phyloP scores from a whole-genome alignment of 2,888 invertebrate species.

The Trissoscelio sp. region DNA sequence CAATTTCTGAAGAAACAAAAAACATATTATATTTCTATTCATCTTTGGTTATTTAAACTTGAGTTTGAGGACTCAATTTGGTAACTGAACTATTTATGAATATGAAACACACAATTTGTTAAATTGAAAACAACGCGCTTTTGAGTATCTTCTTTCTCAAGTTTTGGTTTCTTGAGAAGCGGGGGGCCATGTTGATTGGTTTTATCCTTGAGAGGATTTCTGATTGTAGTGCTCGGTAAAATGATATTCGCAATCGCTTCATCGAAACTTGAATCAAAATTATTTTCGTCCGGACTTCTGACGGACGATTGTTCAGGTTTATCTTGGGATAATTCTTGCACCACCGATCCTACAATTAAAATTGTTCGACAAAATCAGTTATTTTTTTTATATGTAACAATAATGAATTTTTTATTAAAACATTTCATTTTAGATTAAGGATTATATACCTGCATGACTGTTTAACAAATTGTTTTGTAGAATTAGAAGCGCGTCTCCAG shows the following conservation, averaged over 20 bases:
- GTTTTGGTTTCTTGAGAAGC: slow-evolving; percentile 5
- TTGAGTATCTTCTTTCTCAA: slow-evolving; percentile 3
- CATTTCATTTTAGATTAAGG: slow-evolving; percentile 14
- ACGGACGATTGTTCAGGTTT: neutral
- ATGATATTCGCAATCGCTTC: neutral
- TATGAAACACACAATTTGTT: slow-evolving; percentile 6
- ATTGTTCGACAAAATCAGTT: slow-evolving; percentile 2
- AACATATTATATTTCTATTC: too few species aligned
- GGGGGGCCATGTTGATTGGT: neutral
- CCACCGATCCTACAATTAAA: slow-evolving; percentile 9
- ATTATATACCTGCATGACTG: slow-evolving; percentile 18
- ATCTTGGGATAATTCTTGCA: neutral
- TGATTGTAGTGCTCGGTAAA: slow-evolving; percentile 11
- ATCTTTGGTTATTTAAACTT: too few species aligned
- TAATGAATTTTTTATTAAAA: slow-evolving; percentile 11
- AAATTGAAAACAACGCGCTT: neutral
- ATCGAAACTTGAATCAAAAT: slow-evolving; percentile 12
- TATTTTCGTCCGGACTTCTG: neutral
- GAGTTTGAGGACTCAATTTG: neutral
- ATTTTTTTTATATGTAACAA: slow-evolving; percentile 15
- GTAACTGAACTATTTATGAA: neutral
- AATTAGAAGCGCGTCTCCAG: slow-evolving; percentile 15
- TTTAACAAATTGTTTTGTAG: slow-evolving; percentile 11
- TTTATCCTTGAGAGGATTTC: slow-evolving; percentile 14
- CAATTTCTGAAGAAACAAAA: too few species aligned